Percentiles rank a stretch among this genome's conserved stretches.
Evolutionary conservation across 2,113 vertebrate species (phyloP).

Genomic region (Pomatorhinus ruficollis): DNA sequence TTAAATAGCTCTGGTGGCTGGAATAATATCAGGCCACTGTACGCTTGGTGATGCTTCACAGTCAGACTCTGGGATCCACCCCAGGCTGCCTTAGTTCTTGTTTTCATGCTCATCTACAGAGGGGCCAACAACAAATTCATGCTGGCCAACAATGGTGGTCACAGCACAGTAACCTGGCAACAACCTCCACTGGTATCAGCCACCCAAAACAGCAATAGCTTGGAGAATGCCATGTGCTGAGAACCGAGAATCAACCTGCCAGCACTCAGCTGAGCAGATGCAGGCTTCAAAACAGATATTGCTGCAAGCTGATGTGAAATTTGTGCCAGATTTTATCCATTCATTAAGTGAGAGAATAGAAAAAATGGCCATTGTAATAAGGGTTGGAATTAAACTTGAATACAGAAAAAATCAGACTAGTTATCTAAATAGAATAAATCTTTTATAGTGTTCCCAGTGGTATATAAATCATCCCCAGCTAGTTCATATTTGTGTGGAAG

Average conservation of each 20-base stretch:
- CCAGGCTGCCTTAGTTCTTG: background rate
- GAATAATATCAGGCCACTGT: background rate
- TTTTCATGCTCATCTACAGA: background rate
- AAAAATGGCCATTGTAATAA: background rate
- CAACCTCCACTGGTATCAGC: background rate
- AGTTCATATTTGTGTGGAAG: background rate
- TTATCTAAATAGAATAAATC: background rate
- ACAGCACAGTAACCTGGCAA: background rate
- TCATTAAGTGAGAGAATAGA: background rate
- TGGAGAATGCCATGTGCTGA: background rate
- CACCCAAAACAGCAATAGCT: background rate
- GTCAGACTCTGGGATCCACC: background rate
- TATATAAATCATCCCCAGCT: background rate
- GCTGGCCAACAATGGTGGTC: accelerated
- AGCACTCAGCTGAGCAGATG: background rate
- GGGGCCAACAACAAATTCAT: background rate
- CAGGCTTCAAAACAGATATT: background rate
- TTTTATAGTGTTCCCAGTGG: background rate
- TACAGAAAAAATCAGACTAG: background rate
- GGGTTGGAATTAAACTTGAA: background rate
- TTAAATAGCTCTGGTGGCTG: background rate
- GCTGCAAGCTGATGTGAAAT: background rate
- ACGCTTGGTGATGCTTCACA: background rate
- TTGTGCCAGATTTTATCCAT: background rate
- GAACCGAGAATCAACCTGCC: background rate